Conservation (phyloP, 1,140 invertebrate species). For the Eupristina koningsbergeri region DNA sequence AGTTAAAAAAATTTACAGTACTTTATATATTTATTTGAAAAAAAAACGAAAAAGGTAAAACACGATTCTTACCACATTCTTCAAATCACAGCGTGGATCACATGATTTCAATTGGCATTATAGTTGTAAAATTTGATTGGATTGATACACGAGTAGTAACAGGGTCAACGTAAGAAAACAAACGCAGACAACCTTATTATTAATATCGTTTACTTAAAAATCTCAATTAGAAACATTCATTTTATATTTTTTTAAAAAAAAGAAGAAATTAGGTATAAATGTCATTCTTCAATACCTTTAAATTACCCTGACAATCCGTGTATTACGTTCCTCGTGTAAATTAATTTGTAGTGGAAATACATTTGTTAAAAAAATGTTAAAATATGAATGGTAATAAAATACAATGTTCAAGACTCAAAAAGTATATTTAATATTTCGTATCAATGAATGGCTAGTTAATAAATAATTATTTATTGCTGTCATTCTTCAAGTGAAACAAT, state of each 20-base stretch:
- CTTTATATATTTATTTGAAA: constrained; percentile 35
- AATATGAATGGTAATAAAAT: constrained; percentile 1
- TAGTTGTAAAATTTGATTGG: constrained; percentile 62
- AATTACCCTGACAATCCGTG: not conserved
- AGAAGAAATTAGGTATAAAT: not conserved
- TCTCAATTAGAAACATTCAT: constrained; percentile 22
- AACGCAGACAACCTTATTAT: constrained; percentile 63
- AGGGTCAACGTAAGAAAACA: constrained; percentile 67
- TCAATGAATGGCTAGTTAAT: not conserved
- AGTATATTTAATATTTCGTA: not conserved
- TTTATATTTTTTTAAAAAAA: constrained; percentile 12
- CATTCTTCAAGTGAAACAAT: constrained; percentile 32
- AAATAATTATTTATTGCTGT: constrained; percentile 34
- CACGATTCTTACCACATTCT: constrained; percentile 65
- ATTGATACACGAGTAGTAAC: constrained; percentile 63
- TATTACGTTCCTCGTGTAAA: not conserved
- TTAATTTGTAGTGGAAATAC: not conserved
- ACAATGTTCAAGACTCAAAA: constrained; percentile 18
- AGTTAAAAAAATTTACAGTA: constrained; percentile 38
- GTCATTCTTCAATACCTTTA: not conserved
- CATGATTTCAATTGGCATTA: constrained; percentile 62
- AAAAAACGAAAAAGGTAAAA: constrained; percentile 53
- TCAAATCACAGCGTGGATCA: constrained; percentile 65
- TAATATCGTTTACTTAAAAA: constrained; percentile 59
- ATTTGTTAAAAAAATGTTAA: constrained; percentile 20